phyloP scores from a whole-genome alignment of 2,888 invertebrate species.

The Gibbula magus region DNA sequence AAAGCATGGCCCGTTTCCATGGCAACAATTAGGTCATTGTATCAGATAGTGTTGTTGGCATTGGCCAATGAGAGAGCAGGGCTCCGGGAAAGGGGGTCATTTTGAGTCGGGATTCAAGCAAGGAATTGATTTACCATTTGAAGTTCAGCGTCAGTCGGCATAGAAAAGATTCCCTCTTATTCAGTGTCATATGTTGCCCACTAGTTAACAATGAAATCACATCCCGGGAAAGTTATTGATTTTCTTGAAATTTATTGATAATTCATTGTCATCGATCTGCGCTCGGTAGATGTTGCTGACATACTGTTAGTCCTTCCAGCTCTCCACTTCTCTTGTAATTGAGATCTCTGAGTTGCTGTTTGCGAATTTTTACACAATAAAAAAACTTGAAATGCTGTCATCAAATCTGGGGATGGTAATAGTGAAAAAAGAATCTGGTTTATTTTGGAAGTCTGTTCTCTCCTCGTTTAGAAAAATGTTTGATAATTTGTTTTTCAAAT shows the following conservation, averaged over 20 bases:
- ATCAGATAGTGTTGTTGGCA: not conserved
- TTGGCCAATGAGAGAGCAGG: not conserved
- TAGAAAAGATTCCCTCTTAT: not conserved
- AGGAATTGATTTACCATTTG: constrained; percentile 13
- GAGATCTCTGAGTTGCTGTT: too few species aligned
- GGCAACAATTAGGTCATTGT: constrained; percentile 25
- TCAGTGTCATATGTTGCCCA: not conserved
- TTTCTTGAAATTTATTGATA: constrained; percentile 13
- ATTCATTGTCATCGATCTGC: not conserved
- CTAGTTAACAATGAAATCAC: constrained; percentile 5
- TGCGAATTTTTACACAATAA: too few species aligned
- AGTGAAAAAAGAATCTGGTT: too few species aligned
- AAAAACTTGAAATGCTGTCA: too few species aligned
- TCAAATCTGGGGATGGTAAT: too few species aligned
- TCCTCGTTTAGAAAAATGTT: not conserved
- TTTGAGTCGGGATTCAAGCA: not conserved
- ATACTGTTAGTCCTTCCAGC: not conserved
- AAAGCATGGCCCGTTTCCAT: constrained; percentile 13
- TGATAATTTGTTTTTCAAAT: not conserved
- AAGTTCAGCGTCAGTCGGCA: not conserved
- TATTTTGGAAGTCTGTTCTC: too few species aligned
- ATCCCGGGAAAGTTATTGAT: constrained; percentile 5
- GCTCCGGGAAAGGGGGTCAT: not conserved
- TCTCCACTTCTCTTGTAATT: too few species aligned
- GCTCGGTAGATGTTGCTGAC: not conserved